These are phyloP conservation scores for Vireo altiloquus DNA, from an alignment of 2,113 vertebrate species.

Conservation along the genomic window DNA sequence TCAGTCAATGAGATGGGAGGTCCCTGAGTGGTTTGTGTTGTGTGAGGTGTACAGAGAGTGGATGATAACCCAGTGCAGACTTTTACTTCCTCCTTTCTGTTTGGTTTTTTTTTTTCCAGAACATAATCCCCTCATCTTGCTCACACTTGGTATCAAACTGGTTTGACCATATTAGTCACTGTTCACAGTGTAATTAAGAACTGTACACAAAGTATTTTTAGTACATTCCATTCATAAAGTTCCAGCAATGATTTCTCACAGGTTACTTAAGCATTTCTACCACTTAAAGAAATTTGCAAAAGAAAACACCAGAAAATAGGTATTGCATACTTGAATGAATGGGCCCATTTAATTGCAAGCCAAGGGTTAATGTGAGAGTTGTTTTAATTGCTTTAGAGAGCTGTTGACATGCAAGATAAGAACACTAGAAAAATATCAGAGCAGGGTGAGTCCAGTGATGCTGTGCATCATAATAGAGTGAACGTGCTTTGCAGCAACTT, in stretches of 20 bases:
- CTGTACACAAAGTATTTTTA: conserved; percentile 55
- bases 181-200: conserved; percentile 26
- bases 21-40: conserved; percentile 27
- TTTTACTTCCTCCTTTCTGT: conserved; percentile 51
- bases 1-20: conserved; percentile 24
- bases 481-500: neutral
- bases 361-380: neutral
- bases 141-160: conserved; percentile 37
- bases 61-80: conserved; percentile 66
- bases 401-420: neutral
- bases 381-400: conserved; percentile 38
- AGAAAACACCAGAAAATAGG: neutral
- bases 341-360: conserved; percentile 15
- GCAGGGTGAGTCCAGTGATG: neutral
- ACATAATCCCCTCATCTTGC: conserved; percentile 33
- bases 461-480: conserved; percentile 14
- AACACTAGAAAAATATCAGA: conserved; percentile 17
- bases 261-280: conserved; percentile 45
- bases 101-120: conserved; percentile 32
- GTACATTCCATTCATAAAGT: conserved; percentile 83
- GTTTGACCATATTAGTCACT: conserved; percentile 27
- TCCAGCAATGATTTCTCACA: conserved; percentile 39
- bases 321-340: conserved; percentile 23
- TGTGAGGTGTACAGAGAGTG: conserved; percentile 70
- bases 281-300: neutral